Conservation (phyloP, 2,888 invertebrate genomes). For the Erpobdella octoculata region DNA sequence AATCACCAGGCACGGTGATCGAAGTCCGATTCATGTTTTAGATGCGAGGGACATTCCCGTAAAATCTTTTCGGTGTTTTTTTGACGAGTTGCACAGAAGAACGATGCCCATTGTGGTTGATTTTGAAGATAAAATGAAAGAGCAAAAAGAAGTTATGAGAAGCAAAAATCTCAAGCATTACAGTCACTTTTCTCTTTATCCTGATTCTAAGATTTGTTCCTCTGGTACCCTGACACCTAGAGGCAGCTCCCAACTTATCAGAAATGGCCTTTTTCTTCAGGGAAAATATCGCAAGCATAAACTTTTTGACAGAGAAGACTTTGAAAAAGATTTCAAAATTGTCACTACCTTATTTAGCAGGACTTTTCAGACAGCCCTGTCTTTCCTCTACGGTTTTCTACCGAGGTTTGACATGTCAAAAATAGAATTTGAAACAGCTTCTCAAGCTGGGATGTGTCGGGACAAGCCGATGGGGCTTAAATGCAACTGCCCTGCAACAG, state of each 20-base stretch:
- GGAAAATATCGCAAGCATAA: constrained; percentile 13
- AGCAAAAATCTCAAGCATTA: constrained; percentile 35
- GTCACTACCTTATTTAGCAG: constrained; percentile 73
- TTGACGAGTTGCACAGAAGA: background rate
- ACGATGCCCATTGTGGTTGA: constrained; percentile 27
- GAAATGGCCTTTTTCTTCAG: constrained; percentile 58
- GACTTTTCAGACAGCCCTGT: constrained; percentile 81
- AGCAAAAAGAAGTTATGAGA: background rate
- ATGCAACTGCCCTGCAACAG: constrained; percentile 70
- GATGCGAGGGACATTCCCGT: constrained; percentile 1
- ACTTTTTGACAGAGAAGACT: constrained; percentile 46
- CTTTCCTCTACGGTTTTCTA: constrained; percentile 67
- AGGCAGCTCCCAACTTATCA: constrained; percentile 73
- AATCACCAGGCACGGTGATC: constrained; percentile 76
- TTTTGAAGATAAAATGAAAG: constrained; percentile 26
- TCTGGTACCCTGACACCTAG: constrained; percentile 73
- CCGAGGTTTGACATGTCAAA: constrained; percentile 62
- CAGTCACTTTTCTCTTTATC: constrained; percentile 42
- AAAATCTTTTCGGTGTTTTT: constrained; percentile 14
- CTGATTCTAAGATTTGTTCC: constrained; percentile 58
- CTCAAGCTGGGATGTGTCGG: constrained; percentile 34
- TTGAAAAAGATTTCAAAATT: constrained; percentile 51
- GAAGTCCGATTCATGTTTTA: constrained; percentile 68
- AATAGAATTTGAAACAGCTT: constrained; percentile 56
- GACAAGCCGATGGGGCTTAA: background rate